Conservation (phyloP, 2,113 vertebrate species). For the Leuciscus idus region DNA sequence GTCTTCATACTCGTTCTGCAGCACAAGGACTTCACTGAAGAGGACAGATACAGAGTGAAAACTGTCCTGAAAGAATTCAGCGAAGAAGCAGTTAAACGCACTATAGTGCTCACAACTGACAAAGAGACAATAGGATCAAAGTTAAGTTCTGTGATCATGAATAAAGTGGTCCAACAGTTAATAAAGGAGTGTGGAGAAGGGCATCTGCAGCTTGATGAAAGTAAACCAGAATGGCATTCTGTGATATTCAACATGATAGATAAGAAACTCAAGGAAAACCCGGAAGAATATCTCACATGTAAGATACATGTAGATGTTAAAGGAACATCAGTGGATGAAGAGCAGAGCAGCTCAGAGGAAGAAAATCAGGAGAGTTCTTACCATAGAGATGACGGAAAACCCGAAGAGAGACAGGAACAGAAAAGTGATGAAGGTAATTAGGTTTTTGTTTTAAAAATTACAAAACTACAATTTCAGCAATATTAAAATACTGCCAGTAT, state of each 20-base stretch:
- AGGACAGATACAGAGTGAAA: not conserved
- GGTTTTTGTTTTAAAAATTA: too few relatives aligned
- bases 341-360: not conserved
- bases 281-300: not conserved
- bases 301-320: not conserved
- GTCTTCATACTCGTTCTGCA: constrained; percentile 23
- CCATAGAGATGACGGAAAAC: not conserved
- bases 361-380: not conserved
- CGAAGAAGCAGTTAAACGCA: not conserved
- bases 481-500: too few relatives aligned
- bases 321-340: not conserved
- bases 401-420: not conserved
- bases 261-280: not conserved
- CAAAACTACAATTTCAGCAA: too few relatives aligned
- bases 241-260: not conserved
- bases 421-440: not conserved
- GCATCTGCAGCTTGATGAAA: not conserved
- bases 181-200: constrained; percentile 14
- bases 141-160: not conserved
- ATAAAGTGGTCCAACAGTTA: not conserved
- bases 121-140: not conserved
- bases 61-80: not conserved
- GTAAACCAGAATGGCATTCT: too few relatives aligned
- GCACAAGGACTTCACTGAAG: not conserved
- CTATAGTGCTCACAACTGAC: constrained; percentile 15